Evolutionary conservation across 2,113 vertebrate species (phyloP), one percentile per base, ranked within the genome.

Genomic region (Apeltes quadracus): DNA sequence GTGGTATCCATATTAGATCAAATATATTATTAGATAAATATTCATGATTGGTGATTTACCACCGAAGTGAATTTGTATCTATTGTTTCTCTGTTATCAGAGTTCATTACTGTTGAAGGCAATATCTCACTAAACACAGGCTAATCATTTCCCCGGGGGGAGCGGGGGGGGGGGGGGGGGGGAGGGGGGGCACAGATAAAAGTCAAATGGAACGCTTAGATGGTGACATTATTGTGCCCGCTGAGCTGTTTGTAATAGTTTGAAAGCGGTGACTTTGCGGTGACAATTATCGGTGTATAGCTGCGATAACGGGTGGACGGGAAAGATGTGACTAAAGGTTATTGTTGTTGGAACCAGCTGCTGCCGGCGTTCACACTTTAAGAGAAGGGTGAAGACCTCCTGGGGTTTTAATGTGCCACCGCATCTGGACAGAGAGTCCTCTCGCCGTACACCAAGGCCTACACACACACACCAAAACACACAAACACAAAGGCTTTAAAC

Each of bases 361-460:
- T 78, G 66, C 70, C 66, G 74, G 71, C 76, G 76, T 82, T 77
- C 53, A 68, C 83, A 86, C 83, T 90, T 78, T 53, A 32, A 65
- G 65, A 80, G 62, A 72, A 74, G 72, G 88, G 72, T 75, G 68
- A 85, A 56, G 22, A 43, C 88, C 85, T 90, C 89, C 89, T 76
- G 83, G 64, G 81, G 88, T 67, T 74, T 44, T 89, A 93, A 85
- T 91, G 91, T 92, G 92, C 27, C 82, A 29, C 32, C 88, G 91
- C 91, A 93, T 92, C 92, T 93, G 91, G 88, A 66, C 66, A 59
- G 32, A 63, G 27, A 36, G 22, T 22, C 29, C 34, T 20, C 15
- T 39, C 2, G 16, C 13, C 8, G 4, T 27, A 20, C 20, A 7
- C 44, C 7, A 8, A 0, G 13, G 5, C 51, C 0, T 25, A 34